Evolutionary conservation across 2,113 vertebrate genomes (phyloP), one percentile per base, ranked within the genome.

Genomic region (Melanostigma gelatinosum): DNA sequence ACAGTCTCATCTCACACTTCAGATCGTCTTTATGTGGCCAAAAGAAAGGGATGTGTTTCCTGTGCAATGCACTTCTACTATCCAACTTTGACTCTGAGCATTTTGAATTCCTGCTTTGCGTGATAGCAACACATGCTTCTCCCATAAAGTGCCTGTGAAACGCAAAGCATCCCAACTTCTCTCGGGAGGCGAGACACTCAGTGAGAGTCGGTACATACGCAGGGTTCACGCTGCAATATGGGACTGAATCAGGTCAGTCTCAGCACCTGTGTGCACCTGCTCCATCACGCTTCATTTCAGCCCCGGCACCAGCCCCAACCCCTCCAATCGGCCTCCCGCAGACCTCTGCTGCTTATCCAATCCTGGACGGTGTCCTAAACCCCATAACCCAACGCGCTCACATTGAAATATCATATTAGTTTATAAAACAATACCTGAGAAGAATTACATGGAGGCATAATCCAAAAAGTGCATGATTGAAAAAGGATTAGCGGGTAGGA

Each of bases 401-500:
- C 93, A 93, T 91, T 92, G 90, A 93, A 95, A 95, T 93, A 92
- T 89, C 72, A 93, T 93, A 95, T 92, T 90, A 91, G 90, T 78
- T 89, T 89, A 87, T 90, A 85, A 93, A 94, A 94, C 89, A 94
- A 94, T 91, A 92, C 89, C 89, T 91, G 88, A 89, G 82, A 89
- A 91, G 89, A 95, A 91, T 92, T 91, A 94, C 88, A 91, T 79
- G 62, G 77, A 77, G 84, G 86, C 66, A 63, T 93, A 94, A 94
- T 94, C 90, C 90, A 89, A 79, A 91, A 94, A 94, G 90, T 93
- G 91, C 92, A 92, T 94, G 94, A 94, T 94, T 95, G 93, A 91
- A 91, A 94, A 91, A 46, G 92, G 93, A 94, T 95, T 94, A 94
- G 86, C 57, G 27, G 52, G 15, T 42, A 15, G 77, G 78, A 15